These are phyloP conservation scores for Diachrysia chrysitis DNA, from an alignment of 2,888 invertebrate species.

Conservation along the genomic window DNA sequence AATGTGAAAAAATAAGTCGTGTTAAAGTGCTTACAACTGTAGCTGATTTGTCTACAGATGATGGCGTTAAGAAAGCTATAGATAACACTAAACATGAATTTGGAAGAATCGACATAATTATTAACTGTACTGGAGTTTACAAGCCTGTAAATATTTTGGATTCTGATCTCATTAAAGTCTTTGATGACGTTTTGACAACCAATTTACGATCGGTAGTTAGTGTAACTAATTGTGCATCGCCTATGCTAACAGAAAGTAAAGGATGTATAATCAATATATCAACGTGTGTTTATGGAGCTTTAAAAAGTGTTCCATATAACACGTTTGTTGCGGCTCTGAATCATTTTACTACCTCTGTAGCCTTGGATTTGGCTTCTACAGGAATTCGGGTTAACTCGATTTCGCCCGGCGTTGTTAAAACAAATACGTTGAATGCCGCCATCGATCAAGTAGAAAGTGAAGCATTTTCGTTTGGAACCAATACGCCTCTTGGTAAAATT, in stretches of 20 bases:
- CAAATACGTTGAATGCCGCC: conserved; percentile 59
- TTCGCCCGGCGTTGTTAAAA: conserved; percentile 91
- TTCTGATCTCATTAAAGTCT: conserved; percentile 58
- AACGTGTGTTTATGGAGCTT: conserved; percentile 38
- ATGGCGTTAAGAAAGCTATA: conserved; percentile 60
- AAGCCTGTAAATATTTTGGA: conserved; percentile 52
- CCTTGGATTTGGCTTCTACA: conserved; percentile 90
- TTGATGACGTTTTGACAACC: conserved; percentile 61
- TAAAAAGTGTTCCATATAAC: conserved; percentile 80
- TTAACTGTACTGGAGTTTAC: conserved; percentile 67
- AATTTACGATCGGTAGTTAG: conserved; percentile 67
- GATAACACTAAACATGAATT: conserved; percentile 59
- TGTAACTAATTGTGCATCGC: conserved; percentile 59
- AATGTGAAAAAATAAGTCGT: conserved; percentile 60
- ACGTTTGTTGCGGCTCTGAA: conserved; percentile 93
- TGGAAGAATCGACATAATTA: conserved; percentile 66
- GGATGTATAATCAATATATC: conserved; percentile 70
- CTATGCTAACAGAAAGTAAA: conserved; percentile 60
- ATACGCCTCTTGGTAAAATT: conserved; percentile 51
- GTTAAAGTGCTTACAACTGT: conserved; percentile 63
- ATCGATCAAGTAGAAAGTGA: conserved; percentile 48
- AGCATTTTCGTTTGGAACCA: conserved; percentile 30
- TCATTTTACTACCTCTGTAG: conserved; percentile 93
- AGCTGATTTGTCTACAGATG: conserved; percentile 64
- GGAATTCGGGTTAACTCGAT: conserved; percentile 92